Evolutionary conservation across 35 echinoderm and acorn worm genomes (phyloP).

Genomic region (Lytechinus variegatus): DNA sequence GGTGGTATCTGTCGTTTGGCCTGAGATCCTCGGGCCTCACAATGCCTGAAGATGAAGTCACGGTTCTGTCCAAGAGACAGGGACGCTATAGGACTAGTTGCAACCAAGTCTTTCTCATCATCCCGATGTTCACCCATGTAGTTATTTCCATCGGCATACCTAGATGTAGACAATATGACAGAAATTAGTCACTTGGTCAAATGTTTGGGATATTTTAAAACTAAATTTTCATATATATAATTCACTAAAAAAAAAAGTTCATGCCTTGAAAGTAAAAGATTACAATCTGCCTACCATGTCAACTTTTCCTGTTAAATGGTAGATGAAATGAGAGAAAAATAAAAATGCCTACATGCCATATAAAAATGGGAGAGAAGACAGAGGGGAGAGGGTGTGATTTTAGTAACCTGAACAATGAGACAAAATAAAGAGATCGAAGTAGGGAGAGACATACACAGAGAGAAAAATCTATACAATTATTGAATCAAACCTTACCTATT

Average conservation of each 20-base stretch:
- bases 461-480: neutral
- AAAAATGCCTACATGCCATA: too few species aligned
- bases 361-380: too few species aligned
- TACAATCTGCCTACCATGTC: too few species aligned
- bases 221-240: too few species aligned
- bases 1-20: constrained; percentile 71
- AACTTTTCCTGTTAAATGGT: too few species aligned
- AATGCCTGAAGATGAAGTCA: constrained; percentile 82
- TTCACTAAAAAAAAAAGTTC: too few species aligned
- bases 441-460: neutral
- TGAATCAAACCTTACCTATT: constrained; percentile 72
- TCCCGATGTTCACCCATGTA: constrained; percentile 96
- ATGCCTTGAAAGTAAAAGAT: too few species aligned
- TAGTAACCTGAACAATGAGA: too few species aligned
- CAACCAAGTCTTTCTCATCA: constrained; percentile 91
- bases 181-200: neutral
- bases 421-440: neutral
- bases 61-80: constrained; percentile 80
- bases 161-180: constrained; percentile 24
- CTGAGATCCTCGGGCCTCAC: constrained; percentile 63
- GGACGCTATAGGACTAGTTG: constrained; percentile 74
- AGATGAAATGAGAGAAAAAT: too few species aligned
- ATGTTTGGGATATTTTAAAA: neutral
- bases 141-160: constrained; percentile 87
- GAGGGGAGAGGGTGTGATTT: too few species aligned